These are phyloP conservation scores for Cordilura impudica DNA, from an alignment of 2,888 invertebrate species.

Conservation along the genomic window DNA sequence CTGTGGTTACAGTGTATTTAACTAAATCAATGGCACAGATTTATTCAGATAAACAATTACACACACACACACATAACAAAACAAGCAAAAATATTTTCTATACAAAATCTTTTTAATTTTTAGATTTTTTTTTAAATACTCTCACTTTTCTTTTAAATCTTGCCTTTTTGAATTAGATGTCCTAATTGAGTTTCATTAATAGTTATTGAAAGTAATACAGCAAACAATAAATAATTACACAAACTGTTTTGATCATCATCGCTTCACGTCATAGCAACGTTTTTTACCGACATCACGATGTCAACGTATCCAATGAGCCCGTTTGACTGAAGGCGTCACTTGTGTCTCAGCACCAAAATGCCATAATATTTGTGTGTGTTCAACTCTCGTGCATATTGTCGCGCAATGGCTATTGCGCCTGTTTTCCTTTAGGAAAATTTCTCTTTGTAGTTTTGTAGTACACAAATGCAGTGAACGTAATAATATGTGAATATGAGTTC, in stretches of 20 bases:
- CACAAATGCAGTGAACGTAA: conserved; percentile 8
- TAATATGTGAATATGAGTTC: neutral
- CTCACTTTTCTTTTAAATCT: neutral
- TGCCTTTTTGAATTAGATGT: neutral
- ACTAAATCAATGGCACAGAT: conserved; percentile 46
- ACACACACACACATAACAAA: neutral
- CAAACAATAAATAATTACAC: conserved; percentile 24
- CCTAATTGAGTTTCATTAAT: conserved; percentile 22
- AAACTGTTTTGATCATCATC: neutral
- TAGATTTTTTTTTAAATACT: neutral
- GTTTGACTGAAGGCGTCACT: conserved; percentile 67
- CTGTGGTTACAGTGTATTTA: conserved; percentile 61
- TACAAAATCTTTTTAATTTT: neutral
- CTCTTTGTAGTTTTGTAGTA: conserved; percentile 27
- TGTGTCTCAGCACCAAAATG: conserved; percentile 45
- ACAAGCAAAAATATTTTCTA: neutral
- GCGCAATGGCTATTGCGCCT: neutral
- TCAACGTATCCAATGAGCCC: conserved; percentile 72
- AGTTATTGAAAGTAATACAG: conserved; percentile 26
- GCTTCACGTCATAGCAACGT: conserved; percentile 19
- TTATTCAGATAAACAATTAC: conserved; percentile 20
- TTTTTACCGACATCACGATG: conserved; percentile 63
- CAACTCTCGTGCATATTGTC: conserved; percentile 24
- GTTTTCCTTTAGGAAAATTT: neutral
- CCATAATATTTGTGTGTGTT: conserved; percentile 38